Base-by-base conservation (phyloP, 2,797 vertebrate species). In the Aratinga solstitialis region DNA sequence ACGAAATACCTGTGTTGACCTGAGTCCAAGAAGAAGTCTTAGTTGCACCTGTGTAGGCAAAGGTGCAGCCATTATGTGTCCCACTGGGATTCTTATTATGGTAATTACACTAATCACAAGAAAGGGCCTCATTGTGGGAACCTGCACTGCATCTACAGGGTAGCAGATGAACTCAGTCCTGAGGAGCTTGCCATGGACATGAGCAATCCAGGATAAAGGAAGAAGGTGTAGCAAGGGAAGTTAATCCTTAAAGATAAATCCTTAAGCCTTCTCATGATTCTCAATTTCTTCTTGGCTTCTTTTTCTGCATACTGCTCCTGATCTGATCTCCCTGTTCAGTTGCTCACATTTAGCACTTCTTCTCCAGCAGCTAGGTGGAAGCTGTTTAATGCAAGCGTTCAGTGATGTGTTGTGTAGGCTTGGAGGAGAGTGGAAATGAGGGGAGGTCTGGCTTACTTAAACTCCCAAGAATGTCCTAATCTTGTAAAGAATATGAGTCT, bases 401-500 rank as follows among this genome's bases (percentile, higher is more conserved):
- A 59, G 53, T 62, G 40, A 10, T 59, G 11, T 74, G 13, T 43
- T 78, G 14, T 43, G 22, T 79, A 72, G 73, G n/a, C 32, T 86
- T 87, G 40, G 32, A 89, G 56, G 36, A 88, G n/a, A 58, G 43
- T n/a, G 48, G n/a, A 82, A 11, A 73, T 0, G 2, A 66, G 43
- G 51, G 53, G 34, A 87, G 26, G 56, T 83, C 86, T 89, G 67
- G 18, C 30, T 88, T 90, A 54, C 75, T 90, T 73, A 86, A 84
- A 76, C 15, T 22, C 71, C 5, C 22, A 95, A 61, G 63, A 91
- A 89, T 79, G 40, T 45, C 65, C 61, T 90, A 74, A 82, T 76
- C 54, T 91, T 87, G 59, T 94, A 89, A 95, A 91, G 80, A 86
- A 56, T 79, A 73, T 4, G 26, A 50, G n/a, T 84, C 63, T 72